Evolutionary conservation across 2,888 invertebrate species (phyloP), one percentile per base, ranked within the genome.

Genomic region (Harpalus rufipes): DNA sequence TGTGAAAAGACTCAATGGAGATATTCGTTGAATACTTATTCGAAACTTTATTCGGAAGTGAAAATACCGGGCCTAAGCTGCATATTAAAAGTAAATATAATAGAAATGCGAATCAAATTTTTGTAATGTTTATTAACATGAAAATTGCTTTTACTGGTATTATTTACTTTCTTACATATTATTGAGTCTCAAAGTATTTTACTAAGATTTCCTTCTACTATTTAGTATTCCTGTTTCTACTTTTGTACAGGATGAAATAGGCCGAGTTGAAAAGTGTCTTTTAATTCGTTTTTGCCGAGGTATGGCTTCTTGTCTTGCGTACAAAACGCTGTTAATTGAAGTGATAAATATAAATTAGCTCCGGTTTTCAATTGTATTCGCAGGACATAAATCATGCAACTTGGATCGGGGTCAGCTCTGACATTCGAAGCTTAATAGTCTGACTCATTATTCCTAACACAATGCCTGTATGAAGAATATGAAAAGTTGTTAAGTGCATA

Each of bases 271-370:
- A 59, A 59, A 59, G 59, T 59, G 10, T 59, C 7, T 16, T 59
- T 59, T 59, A 12, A 14, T 16, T 59, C 59, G 44, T 51, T 51
- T 32, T 63, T 25, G 63, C 63, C 12, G 63, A 63, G 68, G 41
- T 74, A 44, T 86, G 86, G 83, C 86, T 86, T 86, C 86, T 87
- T 87, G 84, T 83, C 81, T 68, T 51, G 85, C 86, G 85, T 86
- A 86, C 85, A 86, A 87, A 87, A 87, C 86, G 87, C 86, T 86
- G 87, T 88, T 88, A 88, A 88, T 88, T 88, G 88, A 87, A 87
- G 87, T 88, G 88, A 89, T 89, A 89, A 89, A 89, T 89, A 89
- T 89, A 88, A 89, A 88, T 89, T 89, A 88, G 87, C 87, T 86
- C 86, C 88, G 87, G 87, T 87, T 87, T 88, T 88, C 89, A 88